Evolutionary conservation across 2,113 vertebrate species (phyloP).

Genomic region (Haliaeetus leucogaster): DNA sequence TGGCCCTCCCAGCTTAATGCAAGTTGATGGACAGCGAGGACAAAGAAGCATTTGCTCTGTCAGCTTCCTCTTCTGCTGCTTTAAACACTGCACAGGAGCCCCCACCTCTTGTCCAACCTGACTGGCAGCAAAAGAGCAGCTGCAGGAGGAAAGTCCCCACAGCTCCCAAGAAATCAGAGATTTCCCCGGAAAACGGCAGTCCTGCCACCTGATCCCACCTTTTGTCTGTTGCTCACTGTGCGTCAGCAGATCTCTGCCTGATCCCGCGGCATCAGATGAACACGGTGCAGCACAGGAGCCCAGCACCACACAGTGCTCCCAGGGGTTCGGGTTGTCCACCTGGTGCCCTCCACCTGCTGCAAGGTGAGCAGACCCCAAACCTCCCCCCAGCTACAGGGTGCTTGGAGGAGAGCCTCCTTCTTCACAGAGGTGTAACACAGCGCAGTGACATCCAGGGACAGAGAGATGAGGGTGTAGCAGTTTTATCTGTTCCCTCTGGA

Average conservation of each 20-base stretch:
- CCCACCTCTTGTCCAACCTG: background rate
- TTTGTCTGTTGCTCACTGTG: background rate
- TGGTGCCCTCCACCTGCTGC: rapidly evolving
- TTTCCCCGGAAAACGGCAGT: background rate
- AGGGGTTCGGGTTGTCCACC: rapidly evolving
- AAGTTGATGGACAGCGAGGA: background rate
- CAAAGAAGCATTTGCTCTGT: background rate
- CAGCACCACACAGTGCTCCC: background rate
- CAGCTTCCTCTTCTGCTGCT: background rate
- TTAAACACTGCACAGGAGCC: background rate
- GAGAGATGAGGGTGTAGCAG: background rate
- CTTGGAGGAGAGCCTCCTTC: background rate
- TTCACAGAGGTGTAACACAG: background rate
- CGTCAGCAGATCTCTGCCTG: background rate
- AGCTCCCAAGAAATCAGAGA: background rate
- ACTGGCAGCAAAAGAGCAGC: background rate
- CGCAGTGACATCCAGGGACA: background rate
- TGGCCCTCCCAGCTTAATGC: background rate
- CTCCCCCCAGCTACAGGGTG: background rate
- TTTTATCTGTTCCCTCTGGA: background rate
- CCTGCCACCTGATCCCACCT: background rate
- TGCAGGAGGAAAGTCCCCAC: background rate
- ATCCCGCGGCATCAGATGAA: background rate
- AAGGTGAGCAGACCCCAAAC: background rate
- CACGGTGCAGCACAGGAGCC: background rate